Base-by-base conservation (phyloP, 2,113 vertebrate genomes). In the Apistogramma diplotaenia region DNA sequence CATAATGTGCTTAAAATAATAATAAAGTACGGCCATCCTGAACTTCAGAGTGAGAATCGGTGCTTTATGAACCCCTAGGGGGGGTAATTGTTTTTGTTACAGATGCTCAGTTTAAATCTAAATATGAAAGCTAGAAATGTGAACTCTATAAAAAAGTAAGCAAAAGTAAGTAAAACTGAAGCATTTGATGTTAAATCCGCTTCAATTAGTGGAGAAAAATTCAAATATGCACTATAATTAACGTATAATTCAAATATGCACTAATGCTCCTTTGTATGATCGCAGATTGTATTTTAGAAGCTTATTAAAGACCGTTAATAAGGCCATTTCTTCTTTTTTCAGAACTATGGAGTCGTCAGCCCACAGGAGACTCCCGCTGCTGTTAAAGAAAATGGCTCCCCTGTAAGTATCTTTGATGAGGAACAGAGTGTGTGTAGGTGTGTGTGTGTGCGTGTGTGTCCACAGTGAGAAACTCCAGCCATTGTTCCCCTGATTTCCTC, bases 381-480 rank as follows among this genome's bases (percentile, higher is more conserved):
- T 33, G 57, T 85, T 5, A 94, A 91, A 83, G 93, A 95, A 88
- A 95, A 94, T 65, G 93, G 94, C 74, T 95, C 95, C 13, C 94
- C 95, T 75, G 95, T 96, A 86, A 93, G 95, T 93, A 40, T 82
- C 4, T 76, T 37, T 21, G 27, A 23, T n/a, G 57, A 61, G 10
- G 33, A 79, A 49, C 23, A 27, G 21, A 53, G 35, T 54, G 16
- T 65, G 40, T 55, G 53, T 53, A 29, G 31, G n/a, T 58, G 61
- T 62, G 62, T 31, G 35, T 46, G n/a, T 74, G 21, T 82, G 43
- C 62, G 72, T 57, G n/a, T 3, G 6, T 25, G 51, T 54, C 1
- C 55, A 81, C 16, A 33, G n/a, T 67, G 31, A 60, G 27, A 74
- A 58, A 37, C 31, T 35, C 13, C 10, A 58, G 56, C 2, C 18